Evolutionary conservation across 2,888 invertebrate species (phyloP), one percentile per base, ranked within the genome.

Genomic region (Rhogogaster chlorosoma): DNA sequence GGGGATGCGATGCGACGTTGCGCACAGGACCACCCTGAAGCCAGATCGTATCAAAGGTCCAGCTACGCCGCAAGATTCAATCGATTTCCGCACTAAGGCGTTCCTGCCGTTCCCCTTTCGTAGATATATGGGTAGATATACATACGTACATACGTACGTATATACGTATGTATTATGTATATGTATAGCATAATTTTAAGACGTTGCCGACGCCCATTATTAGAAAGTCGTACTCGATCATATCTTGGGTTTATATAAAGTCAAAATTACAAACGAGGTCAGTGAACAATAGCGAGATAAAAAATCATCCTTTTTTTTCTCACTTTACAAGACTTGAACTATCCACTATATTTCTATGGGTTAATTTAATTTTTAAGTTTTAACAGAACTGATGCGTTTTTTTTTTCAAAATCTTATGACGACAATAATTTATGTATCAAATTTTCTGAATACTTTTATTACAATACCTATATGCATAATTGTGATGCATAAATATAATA

Each of bases 41-140:
- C 49, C 49, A 29, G 53, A 53, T 77, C 77, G 49, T 77, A 53
- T 53, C 45, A 32, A 77, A 77, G 77, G 77, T 77, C 77, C 77
- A 77, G 53, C 77, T 77, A 77, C 77, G 77, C 77, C 49, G 77
- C 77, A 77, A 32, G 77, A 49, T 77, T 77, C 77, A 32, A 77
- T 77, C 77, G 77, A 77, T 77, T 77, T 77, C 77, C 77, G 77
- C 77, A 77, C 77, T 38, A 77, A 77, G 77, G 77, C 77, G 77
- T 77, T 77, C 45, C 77, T 53, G 53, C 71, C 71, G 71, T 77
- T 38, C 49, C 77, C 77, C 77, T 29, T 73, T 73, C 71, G 26
- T 22, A n/a, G 9, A 42, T 38, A 71, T n/a, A 38, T 36, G 15
- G 7, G 5, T 15, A 70, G 12, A 29, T 5, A 32, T 29, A 29